These are phyloP conservation scores for Aproaerema taeniolella DNA, from an alignment of 2,888 invertebrate genomes.

Conservation along the genomic window DNA sequence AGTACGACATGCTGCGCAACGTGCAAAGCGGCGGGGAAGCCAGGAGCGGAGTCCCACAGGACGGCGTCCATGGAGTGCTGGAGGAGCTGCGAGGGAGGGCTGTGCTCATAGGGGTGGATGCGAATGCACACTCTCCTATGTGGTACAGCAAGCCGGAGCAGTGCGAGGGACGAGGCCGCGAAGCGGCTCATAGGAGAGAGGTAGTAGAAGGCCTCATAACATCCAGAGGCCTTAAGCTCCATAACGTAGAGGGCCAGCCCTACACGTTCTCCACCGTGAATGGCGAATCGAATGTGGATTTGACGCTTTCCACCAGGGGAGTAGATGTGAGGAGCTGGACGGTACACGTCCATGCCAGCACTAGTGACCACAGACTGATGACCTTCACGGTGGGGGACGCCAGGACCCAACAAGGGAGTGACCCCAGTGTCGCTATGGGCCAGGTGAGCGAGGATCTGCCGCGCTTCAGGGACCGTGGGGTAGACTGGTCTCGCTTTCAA, in stretches of 20 bases:
- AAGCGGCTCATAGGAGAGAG: conserved; percentile 9
- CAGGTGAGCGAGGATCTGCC: not conserved
- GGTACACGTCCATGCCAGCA: conserved; percentile 15
- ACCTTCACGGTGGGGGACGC: conserved; percentile 3
- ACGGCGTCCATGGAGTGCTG: conserved; percentile 75
- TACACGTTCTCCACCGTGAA: conserved; percentile 19
- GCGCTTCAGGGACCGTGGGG: conserved; percentile 1
- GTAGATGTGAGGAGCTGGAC: conserved; percentile 14
- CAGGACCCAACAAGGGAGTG: not conserved
- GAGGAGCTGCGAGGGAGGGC: not conserved
- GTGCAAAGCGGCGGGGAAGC: conserved; percentile 18
- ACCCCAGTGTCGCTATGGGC: not conserved
- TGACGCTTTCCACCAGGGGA: conserved; percentile 18
- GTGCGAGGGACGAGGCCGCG: conserved; percentile 16
- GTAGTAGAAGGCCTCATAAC: conserved; percentile 19
- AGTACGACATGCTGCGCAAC: conserved; percentile 20
- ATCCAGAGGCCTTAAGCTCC: conserved; percentile 6
- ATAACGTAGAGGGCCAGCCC: conserved; percentile 15
- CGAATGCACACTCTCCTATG: conserved; percentile 27
- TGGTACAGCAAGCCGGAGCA: conserved; percentile 20
- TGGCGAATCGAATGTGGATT: conserved; percentile 25
- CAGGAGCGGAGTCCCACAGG: conserved; percentile 11
- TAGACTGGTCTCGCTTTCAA: not conserved
- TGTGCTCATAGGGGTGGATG: conserved; percentile 21
- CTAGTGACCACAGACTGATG: conserved; percentile 24